Conservation (phyloP, 2,888 invertebrate species). For the Galerucella calmariensis region DNA sequence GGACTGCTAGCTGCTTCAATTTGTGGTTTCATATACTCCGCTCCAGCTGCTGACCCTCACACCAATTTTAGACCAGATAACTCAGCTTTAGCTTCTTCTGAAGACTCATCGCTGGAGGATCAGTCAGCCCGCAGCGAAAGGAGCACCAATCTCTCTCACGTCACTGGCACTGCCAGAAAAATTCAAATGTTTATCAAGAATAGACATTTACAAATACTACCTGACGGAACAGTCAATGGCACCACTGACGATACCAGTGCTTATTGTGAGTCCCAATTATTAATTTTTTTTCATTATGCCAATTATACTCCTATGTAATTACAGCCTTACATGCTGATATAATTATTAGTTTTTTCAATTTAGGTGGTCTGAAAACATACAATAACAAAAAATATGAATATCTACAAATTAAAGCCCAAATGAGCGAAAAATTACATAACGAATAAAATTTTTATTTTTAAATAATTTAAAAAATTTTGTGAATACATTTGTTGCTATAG, state of each 20-base stretch:
- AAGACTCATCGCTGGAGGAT: slow-evolving; percentile 52
- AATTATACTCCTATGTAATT: not conserved
- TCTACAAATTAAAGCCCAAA: too few species aligned
- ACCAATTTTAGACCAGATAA: slow-evolving; percentile 30
- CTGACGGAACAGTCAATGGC: slow-evolving; percentile 87
- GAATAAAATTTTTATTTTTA: too few species aligned
- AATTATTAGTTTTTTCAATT: too few species aligned
- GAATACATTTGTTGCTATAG: too few species aligned
- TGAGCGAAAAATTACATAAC: too few species aligned
- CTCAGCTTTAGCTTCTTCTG: slow-evolving; percentile 42
- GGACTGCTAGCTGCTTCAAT: slow-evolving; percentile 64
- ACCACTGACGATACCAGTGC: slow-evolving; percentile 82
- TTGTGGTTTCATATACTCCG: slow-evolving; percentile 63
- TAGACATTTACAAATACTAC: slow-evolving; percentile 83
- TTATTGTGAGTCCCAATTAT: slow-evolving; percentile 77
- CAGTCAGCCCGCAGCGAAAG: slow-evolving; percentile 71
- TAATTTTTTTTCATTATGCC: slow-evolving; percentile 18
- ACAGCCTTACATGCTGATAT: too few species aligned
- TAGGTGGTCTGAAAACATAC: too few species aligned
- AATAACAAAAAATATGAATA: too few species aligned
- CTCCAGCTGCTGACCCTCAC: slow-evolving; percentile 57
- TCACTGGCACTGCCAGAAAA: slow-evolving; percentile 81
- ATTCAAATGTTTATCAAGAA: slow-evolving; percentile 88
- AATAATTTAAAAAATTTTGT: too few species aligned
- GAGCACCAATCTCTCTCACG: slow-evolving; percentile 84